Evolutionary conservation across 2,888 invertebrate species (phyloP).

Genomic region (Ernsta delagoae): DNA sequence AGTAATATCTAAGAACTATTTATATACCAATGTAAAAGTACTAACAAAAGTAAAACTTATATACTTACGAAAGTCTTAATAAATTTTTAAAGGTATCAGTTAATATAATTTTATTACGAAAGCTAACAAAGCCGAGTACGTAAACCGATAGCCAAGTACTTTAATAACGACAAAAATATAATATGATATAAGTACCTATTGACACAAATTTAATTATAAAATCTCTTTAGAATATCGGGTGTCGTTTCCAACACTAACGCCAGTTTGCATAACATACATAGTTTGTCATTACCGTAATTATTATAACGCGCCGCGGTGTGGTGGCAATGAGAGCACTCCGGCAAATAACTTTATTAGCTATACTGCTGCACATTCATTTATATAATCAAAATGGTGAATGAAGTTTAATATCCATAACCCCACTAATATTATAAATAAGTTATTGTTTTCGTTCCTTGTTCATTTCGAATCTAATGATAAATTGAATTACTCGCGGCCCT

Average conservation of each 20-base stretch:
- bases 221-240: not conserved
- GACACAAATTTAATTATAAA: conserved; percentile 6
- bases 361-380: conserved; percentile 43
- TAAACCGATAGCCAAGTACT: no score
- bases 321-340: conserved; percentile 61
- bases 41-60: no score
- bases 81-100: no score
- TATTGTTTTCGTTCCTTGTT: no score
- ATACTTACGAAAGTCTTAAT: no score
- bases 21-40: no score
- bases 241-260: conserved; percentile 12
- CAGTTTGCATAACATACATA: conserved; percentile 16
- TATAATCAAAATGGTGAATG: not conserved
- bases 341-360: conserved; percentile 73
- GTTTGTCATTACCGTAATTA: conserved; percentile 18
- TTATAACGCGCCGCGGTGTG: conserved; percentile 48
- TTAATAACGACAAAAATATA: no score
- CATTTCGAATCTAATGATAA: no score
- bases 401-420: not conserved
- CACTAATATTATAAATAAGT: not conserved
- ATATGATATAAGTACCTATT: not conserved
- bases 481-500: no score
- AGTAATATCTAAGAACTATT: no score
- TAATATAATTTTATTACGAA: no score
- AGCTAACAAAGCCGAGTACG: no score